Evolutionary conservation across 2,797 vertebrate species (phyloP).

Genomic region (Myotis pilosus): DNA sequence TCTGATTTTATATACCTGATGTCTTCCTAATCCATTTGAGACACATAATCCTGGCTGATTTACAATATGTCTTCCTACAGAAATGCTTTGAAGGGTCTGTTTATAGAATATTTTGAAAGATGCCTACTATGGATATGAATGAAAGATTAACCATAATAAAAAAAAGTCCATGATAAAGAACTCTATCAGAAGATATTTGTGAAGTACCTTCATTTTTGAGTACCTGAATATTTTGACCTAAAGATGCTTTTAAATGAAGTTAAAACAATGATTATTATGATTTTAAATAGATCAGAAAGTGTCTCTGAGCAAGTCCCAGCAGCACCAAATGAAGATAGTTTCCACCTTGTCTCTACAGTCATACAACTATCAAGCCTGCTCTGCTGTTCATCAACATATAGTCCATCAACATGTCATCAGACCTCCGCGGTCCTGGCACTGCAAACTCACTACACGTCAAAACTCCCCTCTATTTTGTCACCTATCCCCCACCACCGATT

Average conservation of each 20-base stretch:
- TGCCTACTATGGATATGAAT: not conserved
- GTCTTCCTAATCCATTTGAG: not conserved
- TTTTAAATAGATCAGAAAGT: not conserved
- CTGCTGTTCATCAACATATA: not conserved
- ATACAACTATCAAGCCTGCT: not conserved
- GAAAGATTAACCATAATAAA: constrained; percentile 9
- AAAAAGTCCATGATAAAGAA: not conserved
- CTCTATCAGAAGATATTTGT: not conserved
- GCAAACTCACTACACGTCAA: not conserved
- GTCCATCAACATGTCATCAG: not conserved
- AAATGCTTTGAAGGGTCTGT: not conserved
- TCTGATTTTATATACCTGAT: not conserved
- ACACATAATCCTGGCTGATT: not conserved
- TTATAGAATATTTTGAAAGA: constrained; percentile 23
- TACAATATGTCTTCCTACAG: not conserved
- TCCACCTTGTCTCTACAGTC: not conserved
- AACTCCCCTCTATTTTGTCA: not conserved
- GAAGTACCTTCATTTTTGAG: not conserved
- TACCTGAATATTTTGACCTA: constrained; percentile 23
- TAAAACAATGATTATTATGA: constrained; percentile 27
- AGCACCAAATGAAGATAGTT: not conserved
- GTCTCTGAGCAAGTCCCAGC: not conserved
- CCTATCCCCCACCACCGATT: not conserved
- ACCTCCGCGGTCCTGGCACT: not conserved
- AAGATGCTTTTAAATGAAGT: constrained; percentile 40